These are phyloP conservation scores for Corythoichthys intestinalis DNA, from an alignment of 2,113 vertebrate genomes.

Conservation along the genomic window DNA sequence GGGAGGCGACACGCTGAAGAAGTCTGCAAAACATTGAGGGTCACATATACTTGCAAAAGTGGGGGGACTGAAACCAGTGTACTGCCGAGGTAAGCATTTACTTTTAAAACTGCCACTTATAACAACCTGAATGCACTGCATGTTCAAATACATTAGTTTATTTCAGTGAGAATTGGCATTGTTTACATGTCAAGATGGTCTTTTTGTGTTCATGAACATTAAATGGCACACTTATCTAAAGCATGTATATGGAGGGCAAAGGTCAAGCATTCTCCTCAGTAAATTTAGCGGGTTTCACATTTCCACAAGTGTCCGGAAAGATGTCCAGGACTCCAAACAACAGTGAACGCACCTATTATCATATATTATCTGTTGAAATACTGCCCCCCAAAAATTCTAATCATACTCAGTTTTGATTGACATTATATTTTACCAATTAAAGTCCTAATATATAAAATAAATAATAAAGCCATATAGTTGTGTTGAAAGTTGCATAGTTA, in stretches of 20 bases:
- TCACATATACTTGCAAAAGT: constrained; percentile 14
- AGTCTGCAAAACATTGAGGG: constrained; percentile 21
- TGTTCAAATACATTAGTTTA: neutral
- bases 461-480: no score
- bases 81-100: constrained; percentile 36
- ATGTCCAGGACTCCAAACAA: neutral
- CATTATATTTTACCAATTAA: no score
- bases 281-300: constrained; percentile 33
- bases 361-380: neutral
- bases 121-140: neutral
- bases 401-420: neutral
- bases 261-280: constrained; percentile 24
- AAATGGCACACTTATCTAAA: neutral
- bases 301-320: constrained; percentile 3
- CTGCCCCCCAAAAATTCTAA: neutral
- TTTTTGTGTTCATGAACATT: neutral
- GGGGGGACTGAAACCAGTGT: neutral
- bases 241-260: neutral
- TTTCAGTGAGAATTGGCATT: neutral
- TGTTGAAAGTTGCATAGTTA: no score
- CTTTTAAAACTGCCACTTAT: neutral
- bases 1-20: constrained; percentile 28
- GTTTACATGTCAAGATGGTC: neutral
- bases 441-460: no score
- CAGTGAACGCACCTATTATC: neutral